Percentiles rank a stretch among this genome's conserved stretches.
Conservation (phyloP, 2,888 invertebrate species). For the Steinernema scapterisci region DNA sequence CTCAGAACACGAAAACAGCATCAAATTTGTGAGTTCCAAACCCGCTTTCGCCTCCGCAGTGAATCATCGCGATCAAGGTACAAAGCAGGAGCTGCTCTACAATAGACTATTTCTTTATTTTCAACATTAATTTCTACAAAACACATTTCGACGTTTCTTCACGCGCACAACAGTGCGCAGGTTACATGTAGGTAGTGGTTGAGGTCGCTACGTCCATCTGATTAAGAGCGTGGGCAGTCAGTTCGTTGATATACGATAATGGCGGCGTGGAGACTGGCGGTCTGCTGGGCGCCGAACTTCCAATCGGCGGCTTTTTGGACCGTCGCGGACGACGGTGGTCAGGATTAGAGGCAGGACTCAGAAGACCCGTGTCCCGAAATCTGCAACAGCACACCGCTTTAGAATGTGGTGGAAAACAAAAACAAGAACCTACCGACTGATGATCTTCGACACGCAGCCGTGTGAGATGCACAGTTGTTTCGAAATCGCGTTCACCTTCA, state of each 20-base stretch:
- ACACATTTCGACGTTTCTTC: too few relatives aligned
- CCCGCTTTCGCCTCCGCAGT: too few relatives aligned
- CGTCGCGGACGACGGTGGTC: constrained; percentile 52
- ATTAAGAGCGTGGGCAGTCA: background rate
- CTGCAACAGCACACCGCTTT: too few relatives aligned
- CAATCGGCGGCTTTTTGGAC: background rate
- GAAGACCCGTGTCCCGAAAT: constrained; percentile 63
- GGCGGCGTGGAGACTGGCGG: background rate
- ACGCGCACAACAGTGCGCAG: background rate
- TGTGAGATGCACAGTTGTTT: constrained; percentile 65
- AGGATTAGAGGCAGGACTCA: constrained; percentile 63
- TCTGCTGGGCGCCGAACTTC: background rate
- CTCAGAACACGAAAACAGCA: background rate
- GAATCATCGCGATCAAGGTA: too few relatives aligned
- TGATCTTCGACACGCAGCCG: constrained; percentile 66
- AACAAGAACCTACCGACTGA: constrained; percentile 52
- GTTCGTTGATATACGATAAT: background rate
- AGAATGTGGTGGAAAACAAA: too few relatives aligned
- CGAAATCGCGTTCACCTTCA: constrained; percentile 67
- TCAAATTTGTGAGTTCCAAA: too few relatives aligned
- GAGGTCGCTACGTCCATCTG: constrained; percentile 8
- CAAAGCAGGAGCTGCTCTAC: too few relatives aligned
- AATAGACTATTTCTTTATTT: too few relatives aligned
- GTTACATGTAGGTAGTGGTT: background rate
- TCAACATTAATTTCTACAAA: too few relatives aligned